These are phyloP conservation scores for Hesperophylax magnus DNA, from an alignment of 1,140 invertebrate genomes.

Conservation along the genomic window DNA sequence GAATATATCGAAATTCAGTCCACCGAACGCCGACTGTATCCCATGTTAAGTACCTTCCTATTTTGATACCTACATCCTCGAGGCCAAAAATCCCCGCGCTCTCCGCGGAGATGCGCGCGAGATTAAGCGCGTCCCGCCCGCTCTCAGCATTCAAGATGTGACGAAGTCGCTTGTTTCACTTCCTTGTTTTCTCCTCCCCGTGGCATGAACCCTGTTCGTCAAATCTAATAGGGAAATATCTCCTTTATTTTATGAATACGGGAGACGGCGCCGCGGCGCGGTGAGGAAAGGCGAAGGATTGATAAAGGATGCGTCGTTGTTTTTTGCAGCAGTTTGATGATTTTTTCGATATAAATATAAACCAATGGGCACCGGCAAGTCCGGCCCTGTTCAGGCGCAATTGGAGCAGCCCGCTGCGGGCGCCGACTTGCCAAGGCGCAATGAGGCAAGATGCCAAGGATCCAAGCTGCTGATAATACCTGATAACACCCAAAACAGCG, in stretches of 20 bases:
- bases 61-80: neutral
- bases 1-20: neutral
- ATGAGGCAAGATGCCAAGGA: too few relatives aligned
- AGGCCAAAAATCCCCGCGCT: constrained; percentile 36
- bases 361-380: too few relatives aligned
- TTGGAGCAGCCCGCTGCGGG: too few relatives aligned
- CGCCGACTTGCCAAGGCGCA: too few relatives aligned
- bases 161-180: constrained; percentile 50
- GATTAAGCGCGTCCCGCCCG: constrained; percentile 50
- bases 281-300: neutral
- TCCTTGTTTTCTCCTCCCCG: neutral
- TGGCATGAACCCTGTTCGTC: neutral
- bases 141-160: constrained; percentile 49
- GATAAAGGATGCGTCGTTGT: neutral
- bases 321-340: neutral
- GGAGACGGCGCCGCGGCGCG: neutral
- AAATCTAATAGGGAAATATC: constrained; percentile 36
- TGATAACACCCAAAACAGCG: too few relatives aligned
- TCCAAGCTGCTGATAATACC: too few relatives aligned
- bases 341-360: too few relatives aligned
- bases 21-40: constrained; percentile 15
- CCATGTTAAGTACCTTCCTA: neutral
- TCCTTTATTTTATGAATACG: constrained; percentile 48
- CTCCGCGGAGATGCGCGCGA: constrained; percentile 42
- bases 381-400: too few relatives aligned